Evolutionary conservation across 2,888 invertebrate genomes (phyloP).

Genomic region (Drosophila recens): DNA sequence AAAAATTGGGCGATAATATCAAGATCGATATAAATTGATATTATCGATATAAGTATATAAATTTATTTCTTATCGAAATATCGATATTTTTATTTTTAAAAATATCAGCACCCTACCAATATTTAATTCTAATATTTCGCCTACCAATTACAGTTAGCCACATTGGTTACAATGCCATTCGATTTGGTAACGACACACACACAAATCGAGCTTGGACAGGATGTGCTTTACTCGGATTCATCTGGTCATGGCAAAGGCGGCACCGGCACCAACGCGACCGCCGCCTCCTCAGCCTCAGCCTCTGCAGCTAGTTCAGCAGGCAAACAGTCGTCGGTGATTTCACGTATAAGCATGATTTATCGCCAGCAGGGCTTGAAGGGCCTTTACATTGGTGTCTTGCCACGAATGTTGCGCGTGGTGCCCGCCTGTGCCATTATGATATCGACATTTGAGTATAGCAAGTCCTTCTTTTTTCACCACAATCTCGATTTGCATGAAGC

Average conservation of each 20-base stretch:
- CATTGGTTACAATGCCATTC: constrained; percentile 72
- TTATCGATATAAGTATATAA: background rate
- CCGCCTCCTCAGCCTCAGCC: background rate
- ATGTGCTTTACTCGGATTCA: constrained; percentile 52
- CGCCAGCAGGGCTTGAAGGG: constrained; percentile 57
- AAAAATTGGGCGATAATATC: background rate
- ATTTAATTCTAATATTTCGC: background rate
- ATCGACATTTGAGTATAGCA: constrained; percentile 74
- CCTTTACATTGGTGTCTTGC: constrained; percentile 61
- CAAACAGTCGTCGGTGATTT: constrained; percentile 46
- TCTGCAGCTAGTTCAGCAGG: background rate
- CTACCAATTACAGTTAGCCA: constrained; percentile 59
- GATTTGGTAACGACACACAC: constrained; percentile 71
- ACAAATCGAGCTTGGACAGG: constrained; percentile 69
- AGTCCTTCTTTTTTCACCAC: constrained; percentile 65
- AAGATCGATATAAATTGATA: background rate
- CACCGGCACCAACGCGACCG: background rate
- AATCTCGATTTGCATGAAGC: constrained; percentile 58
- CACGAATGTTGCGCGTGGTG: constrained; percentile 69
- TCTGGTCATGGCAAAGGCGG: constrained; percentile 3
- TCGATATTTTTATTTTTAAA: background rate
- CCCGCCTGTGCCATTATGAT: constrained; percentile 76
- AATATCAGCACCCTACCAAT: too few species aligned
- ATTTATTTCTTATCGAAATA: too few species aligned
- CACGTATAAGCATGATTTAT: constrained; percentile 55